Percentiles rank a stretch among this genome's conserved stretches.
Evolutionary conservation across 2,888 invertebrate species (phyloP).

Genomic region (Spicauda simplicius): DNA sequence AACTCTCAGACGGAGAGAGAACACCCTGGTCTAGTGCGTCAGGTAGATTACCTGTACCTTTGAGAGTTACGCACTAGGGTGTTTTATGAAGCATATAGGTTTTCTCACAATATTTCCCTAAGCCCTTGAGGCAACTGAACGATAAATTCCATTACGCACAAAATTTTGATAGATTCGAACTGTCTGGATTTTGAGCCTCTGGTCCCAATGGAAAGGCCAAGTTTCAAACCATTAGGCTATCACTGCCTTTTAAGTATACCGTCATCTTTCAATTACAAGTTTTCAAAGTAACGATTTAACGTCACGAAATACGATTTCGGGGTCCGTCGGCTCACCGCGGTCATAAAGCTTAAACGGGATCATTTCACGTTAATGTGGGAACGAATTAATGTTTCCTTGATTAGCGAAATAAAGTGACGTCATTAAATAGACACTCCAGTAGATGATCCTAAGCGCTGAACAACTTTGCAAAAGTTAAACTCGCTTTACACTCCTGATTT

Average conservation of each 20-base stretch:
- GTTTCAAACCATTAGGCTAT: too few relatives aligned
- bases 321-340: conserved; percentile 21
- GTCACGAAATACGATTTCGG: conserved; percentile 18
- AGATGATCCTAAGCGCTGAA: conserved; percentile 73
- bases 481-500: conserved; percentile 76
- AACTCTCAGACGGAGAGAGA: too few relatives aligned
- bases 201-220: too few relatives aligned
- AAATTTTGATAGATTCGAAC: too few relatives aligned
- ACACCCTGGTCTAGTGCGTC: too few relatives aligned
- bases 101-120: too few relatives aligned
- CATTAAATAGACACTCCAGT: conserved; percentile 72
- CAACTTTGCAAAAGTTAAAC: conserved; percentile 73
- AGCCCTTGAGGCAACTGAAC: too few relatives aligned
- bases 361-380: conserved; percentile 33
- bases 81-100: too few relatives aligned
- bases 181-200: too few relatives aligned
- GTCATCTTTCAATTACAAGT: not conserved
- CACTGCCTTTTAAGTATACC: not conserved
- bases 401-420: conserved; percentile 62
- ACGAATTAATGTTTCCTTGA: conserved; percentile 46
- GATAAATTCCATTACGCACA: too few relatives aligned
- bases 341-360: conserved; percentile 32
- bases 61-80: too few relatives aligned
- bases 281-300: conserved; percentile 8
- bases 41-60: too few relatives aligned